Evolutionary conservation across 2,113 vertebrate genomes (phyloP), one percentile per base, ranked within the genome.

Genomic region (Cephalopholis sonnerati): DNA sequence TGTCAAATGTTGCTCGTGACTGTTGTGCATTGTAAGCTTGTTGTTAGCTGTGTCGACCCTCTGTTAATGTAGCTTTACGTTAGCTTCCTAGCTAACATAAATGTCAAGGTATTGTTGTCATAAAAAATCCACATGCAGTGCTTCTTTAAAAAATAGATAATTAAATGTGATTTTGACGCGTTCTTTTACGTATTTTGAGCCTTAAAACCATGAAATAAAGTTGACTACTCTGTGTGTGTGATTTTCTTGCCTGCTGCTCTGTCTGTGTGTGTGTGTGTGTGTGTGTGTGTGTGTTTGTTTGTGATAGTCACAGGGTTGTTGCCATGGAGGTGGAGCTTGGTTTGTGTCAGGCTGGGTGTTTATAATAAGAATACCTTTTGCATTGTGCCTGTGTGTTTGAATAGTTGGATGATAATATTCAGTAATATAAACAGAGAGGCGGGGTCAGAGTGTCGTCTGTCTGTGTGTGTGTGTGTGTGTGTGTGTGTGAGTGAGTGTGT

Each of bases 251-350:
- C 74, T 27, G 66, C 64, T 74, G 64, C 59, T 79, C 59, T 65
- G 87, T 91, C 87, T 86, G n/a, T n/a, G n/a, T n/a, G 59, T 46
- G 62, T 88, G 61, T 78, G 83, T 66, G 44, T 69, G 63, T 66
- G 63, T 66, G 63, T 66, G 64, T 66, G 41, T 48, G 65, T 67
- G 44, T 48, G 50, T 54, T 39, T 29, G 54, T 73, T 25, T 57
- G 15, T 50, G 53, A n/a, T 22, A 54, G 51, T 53, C 16, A 20
- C 24, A 67, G 48, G 53, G 32, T 53, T 64, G 66, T 15, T 46
- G 74, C 24, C 6, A 0, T 29, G 24, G 18, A 81, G 18, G 27
- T 55, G 78, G 36, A 66, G 77, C 41, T 61, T 22, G 51, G 65
- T 61, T 32, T 13, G 46, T 53, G 59, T 61, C 12, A 0, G 24